Percentiles rank a stretch among this genome's conserved stretches.
Evolutionary conservation across 1,140 invertebrate species (phyloP).

Genomic region (Aphaenogaster rudis): DNA sequence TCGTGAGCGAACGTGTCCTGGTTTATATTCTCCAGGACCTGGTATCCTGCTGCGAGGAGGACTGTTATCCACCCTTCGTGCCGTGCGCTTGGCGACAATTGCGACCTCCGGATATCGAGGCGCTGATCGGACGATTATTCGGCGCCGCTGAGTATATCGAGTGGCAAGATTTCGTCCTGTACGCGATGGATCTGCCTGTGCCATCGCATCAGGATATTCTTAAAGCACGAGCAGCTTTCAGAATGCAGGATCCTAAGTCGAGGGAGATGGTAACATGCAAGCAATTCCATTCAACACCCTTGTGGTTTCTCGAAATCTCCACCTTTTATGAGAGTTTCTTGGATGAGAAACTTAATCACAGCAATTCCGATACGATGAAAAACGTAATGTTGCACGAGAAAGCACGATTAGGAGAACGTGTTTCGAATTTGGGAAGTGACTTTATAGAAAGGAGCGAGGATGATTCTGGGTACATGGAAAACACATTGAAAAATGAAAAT

Average conservation of each 20-base stretch:
- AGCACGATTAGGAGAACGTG: neutral
- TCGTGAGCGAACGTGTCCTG: constrained; percentile 86
- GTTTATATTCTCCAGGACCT: constrained; percentile 88
- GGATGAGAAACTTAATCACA: neutral
- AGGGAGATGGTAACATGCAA: constrained; percentile 83
- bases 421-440: neutral
- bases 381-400: neutral
- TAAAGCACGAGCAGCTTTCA: constrained; percentile 83
- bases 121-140: constrained; percentile 86
- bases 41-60: constrained; percentile 84
- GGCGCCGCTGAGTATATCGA: constrained; percentile 86
- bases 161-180: constrained; percentile 89
- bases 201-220: constrained; percentile 87
- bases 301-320: constrained; percentile 87
- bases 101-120: constrained; percentile 84
- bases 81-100: constrained; percentile 87
- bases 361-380: neutral
- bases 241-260: constrained; percentile 83
- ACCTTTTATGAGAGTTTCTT: neutral
- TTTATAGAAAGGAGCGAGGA: neutral
- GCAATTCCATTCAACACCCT: constrained; percentile 80
- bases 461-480: neutral
- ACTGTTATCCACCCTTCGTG: constrained; percentile 83
- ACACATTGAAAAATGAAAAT: neutral
- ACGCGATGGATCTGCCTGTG: constrained; percentile 87